Percentiles rank a stretch among this genome's conserved stretches.
These are phyloP conservation scores for Drosophila rhopaloa DNA, from an alignment of 1,140 invertebrate genomes.

Conservation along the genomic window DNA sequence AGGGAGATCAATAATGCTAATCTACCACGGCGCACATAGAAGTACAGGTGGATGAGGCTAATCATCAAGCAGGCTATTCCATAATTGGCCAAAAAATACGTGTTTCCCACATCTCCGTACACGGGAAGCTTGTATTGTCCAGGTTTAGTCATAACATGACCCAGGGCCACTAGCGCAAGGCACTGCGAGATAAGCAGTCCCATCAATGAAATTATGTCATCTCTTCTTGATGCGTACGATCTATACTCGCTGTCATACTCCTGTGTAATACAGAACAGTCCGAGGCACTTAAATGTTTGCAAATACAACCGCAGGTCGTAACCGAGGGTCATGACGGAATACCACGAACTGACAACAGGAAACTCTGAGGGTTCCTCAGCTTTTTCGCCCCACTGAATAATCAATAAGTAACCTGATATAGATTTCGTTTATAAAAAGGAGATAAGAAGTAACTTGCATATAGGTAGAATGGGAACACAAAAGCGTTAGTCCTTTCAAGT, in stretches of 20 bases:
- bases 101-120: constrained; percentile 48
- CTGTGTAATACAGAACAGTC: constrained; percentile 43
- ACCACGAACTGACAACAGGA: constrained; percentile 4
- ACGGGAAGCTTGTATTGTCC: constrained; percentile 1
- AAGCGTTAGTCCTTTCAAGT: too few species aligned
- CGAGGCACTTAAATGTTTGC: constrained; percentile 50
- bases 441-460: not conserved
- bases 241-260: not conserved
- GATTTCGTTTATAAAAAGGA: not conserved
- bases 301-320: constrained; percentile 58
- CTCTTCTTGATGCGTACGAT: constrained; percentile 8
- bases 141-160: not conserved
- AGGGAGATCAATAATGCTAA: constrained; percentile 23
- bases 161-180: constrained; percentile 14
- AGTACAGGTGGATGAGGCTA: constrained; percentile 46
- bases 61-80: constrained; percentile 47
- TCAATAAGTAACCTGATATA: constrained; percentile 8
- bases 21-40: constrained; percentile 33
- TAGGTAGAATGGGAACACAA: too few species aligned
- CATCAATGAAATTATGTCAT: constrained; percentile 16
- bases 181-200: constrained; percentile 32
- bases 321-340: constrained; percentile 47
- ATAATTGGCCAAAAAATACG: constrained; percentile 37
- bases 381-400: not conserved
- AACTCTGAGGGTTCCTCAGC: too few species aligned